Percentiles rank a stretch among this genome's conserved stretches.
Conservation (phyloP, 2,797 vertebrate genomes). For the Parambassis ranga region DNA sequence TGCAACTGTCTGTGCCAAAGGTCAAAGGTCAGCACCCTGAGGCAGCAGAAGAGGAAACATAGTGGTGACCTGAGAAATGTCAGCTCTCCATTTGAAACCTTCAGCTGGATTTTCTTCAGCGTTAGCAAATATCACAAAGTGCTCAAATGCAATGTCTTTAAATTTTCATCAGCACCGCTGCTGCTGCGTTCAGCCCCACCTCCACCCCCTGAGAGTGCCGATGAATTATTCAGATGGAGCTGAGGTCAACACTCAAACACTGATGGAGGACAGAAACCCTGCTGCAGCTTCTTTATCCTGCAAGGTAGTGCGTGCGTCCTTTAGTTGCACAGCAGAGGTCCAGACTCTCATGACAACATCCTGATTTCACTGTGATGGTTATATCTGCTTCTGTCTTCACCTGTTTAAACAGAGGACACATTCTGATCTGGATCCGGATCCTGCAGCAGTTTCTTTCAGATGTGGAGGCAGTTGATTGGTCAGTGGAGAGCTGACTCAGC, state of each 20-base stretch:
- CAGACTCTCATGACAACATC: too few species aligned
- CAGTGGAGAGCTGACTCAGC: not conserved
- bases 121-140: conserved; percentile 37
- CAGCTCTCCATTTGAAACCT: conserved; percentile 2
- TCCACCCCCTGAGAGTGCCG: not conserved
- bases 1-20: too few species aligned
- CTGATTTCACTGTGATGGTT: too few species aligned
- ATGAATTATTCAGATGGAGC: conserved; percentile 50
- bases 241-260: conserved; percentile 28
- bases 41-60: not conserved
- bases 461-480: not conserved
- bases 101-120: conserved; percentile 4
- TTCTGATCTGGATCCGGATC: too few species aligned
- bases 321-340: too few species aligned
- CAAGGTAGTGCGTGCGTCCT: too few species aligned
- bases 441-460: too few species aligned
- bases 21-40: not conserved
- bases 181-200: too few species aligned
- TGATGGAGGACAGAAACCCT: not conserved
- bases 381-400: too few species aligned
- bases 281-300: not conserved
- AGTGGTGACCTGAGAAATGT: conserved; percentile 2
- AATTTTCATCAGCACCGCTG: conserved; percentile 46
- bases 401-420: too few species aligned
- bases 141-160: conserved; percentile 30